phyloP scores from a whole-genome alignment of 2,888 invertebrate species.

The Ypsolopha scabrella region DNA sequence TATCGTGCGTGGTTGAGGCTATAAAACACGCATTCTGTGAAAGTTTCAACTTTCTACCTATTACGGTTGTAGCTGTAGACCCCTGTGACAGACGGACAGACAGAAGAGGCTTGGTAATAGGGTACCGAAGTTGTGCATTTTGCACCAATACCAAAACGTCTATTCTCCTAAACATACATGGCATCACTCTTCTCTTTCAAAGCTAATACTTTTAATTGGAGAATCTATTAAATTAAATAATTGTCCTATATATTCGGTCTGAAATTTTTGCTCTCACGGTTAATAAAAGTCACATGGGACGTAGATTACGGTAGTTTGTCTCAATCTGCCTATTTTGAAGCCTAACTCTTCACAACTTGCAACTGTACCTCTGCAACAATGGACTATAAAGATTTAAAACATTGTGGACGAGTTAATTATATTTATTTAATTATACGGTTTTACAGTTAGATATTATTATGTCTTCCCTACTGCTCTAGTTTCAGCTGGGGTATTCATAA shows the following conservation, averaged over 20 bases:
- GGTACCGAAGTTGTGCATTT: no score
- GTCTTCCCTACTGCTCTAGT: no score
- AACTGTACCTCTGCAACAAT: conserved; percentile 32
- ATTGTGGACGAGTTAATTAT: not conserved
- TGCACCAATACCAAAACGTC: no score
- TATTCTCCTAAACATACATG: not conserved
- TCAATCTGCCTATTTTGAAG: not conserved
- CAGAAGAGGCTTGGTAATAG: no score
- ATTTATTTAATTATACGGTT: not conserved
- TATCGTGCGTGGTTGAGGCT: no score
- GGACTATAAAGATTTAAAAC: conserved; percentile 19
- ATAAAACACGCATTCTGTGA: no score
- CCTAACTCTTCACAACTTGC: conserved; percentile 16
- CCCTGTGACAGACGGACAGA: no score
- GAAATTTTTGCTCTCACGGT: not conserved
- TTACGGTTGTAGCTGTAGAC: no score
- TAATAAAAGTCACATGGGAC: not conserved
- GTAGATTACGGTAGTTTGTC: not conserved
- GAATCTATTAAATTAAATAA: not conserved
- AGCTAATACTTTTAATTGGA: not conserved
- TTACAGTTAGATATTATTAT: no score
- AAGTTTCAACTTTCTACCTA: no score
- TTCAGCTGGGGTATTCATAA: no score
- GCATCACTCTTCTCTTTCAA: not conserved
- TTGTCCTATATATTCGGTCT: not conserved